Evolutionary conservation across 2,113 vertebrate species (phyloP).

Genomic region (Ciconia maguari): DNA sequence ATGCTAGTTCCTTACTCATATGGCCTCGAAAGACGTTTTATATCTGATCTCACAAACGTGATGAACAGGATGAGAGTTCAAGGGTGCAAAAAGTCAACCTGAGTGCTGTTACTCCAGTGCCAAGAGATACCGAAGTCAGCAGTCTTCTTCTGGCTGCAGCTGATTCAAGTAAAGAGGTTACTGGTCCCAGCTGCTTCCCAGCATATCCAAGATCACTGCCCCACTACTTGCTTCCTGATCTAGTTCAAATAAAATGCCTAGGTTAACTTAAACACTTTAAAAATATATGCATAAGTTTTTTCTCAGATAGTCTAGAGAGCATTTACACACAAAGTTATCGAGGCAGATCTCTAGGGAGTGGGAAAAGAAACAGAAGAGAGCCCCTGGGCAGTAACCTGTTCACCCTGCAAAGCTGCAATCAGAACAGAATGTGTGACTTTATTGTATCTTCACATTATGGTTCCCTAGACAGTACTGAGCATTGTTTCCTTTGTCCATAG

Average conservation of each 20-base stretch:
- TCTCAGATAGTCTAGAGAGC: background rate
- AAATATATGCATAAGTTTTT: background rate
- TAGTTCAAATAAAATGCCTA: background rate
- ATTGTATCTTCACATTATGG: background rate
- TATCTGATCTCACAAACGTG: background rate
- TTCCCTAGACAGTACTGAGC: conserved; percentile 6
- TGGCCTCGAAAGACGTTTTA: background rate
- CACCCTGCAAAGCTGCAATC: conserved; percentile 26
- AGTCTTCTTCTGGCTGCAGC: background rate
- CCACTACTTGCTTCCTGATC: background rate
- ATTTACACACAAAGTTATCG: background rate
- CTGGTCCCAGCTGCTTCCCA: background rate
- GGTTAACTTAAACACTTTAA: background rate
- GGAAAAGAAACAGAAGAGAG: background rate
- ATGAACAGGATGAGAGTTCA: conserved; percentile 3
- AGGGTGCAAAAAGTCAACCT: background rate
- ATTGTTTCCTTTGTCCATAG: conserved; percentile 16
- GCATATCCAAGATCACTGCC: background rate
- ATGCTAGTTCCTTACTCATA: background rate
- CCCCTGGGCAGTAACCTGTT: conserved; percentile 23
- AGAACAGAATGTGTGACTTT: conserved; percentile 17
- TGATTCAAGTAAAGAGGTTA: background rate
- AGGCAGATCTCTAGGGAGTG: background rate
- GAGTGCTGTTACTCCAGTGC: background rate
- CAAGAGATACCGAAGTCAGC: conserved; percentile 29